Evolutionary conservation across 1,140 invertebrate species (phyloP).

Genomic region (Drosophila tropicalis): DNA sequence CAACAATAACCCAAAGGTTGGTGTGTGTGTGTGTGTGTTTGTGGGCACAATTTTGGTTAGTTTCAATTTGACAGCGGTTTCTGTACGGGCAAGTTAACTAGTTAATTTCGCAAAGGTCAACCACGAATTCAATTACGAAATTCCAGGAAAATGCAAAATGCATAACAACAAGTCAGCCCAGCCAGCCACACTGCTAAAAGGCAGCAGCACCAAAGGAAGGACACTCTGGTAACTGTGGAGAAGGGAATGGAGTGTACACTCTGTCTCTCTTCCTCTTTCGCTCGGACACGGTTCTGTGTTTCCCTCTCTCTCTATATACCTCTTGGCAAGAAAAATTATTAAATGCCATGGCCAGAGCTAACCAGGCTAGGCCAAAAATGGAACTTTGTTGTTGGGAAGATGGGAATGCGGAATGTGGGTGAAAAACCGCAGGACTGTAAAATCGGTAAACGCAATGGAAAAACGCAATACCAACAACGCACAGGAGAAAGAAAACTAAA

Average conservation of each 20-base stretch:
- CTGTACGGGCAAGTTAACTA: background rate
- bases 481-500: no score
- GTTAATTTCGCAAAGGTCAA: slow-evolving; percentile 5
- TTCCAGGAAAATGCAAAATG: slow-evolving; percentile 5
- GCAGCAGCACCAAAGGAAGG: background rate
- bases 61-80: background rate
- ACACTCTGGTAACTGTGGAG: no score
- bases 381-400: background rate
- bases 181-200: background rate
- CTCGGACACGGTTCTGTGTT: no score
- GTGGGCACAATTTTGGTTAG: background rate
- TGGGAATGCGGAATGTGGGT: no score
- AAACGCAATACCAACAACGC: no score
- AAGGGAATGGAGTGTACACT: background rate
- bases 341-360: slow-evolving; percentile 16
- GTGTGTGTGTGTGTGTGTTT: background rate
- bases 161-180: background rate
- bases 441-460: slow-evolving; percentile 43
- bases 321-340: slow-evolving; percentile 4
- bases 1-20: no score
- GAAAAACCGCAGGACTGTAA: slow-evolving; percentile 41
- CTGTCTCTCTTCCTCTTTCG: background rate
- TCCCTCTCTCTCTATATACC: no score
- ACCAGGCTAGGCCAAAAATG: background rate
- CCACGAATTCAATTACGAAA: slow-evolving; percentile 8